phyloP scores from a whole-genome alignment of 2,113 vertebrate species.

The Clupea harengus region DNA sequence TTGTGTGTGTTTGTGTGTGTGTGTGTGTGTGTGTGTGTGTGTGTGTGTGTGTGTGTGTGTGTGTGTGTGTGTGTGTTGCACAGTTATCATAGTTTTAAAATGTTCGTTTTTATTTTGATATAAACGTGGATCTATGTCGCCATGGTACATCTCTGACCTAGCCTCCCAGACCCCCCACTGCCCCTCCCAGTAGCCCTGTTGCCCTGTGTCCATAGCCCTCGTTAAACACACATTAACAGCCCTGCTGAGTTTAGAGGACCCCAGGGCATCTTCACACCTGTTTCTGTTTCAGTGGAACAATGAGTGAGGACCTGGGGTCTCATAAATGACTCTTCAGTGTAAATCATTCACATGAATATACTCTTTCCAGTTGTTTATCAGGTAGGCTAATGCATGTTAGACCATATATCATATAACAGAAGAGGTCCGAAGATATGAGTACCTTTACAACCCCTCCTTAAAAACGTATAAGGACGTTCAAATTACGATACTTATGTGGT shows the following conservation, averaged over 20 bases:
- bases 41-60: neutral
- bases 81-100: neutral
- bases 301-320: neutral
- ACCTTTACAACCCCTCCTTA: too few relatives aligned
- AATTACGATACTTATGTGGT: too few relatives aligned
- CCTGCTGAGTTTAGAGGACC: conserved; percentile 14
- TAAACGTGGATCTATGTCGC: neutral
- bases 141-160: neutral
- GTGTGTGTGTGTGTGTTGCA: neutral
- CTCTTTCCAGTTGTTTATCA: too few relatives aligned
- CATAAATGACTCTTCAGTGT: conserved; percentile 9
- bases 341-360: neutral
- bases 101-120: conserved; percentile 24
- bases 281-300: conserved; percentile 6
- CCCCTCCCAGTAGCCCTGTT: neutral
- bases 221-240: conserved; percentile 36
- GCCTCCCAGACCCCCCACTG: conserved; percentile 26
- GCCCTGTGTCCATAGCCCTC: neutral
- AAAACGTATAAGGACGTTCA: too few relatives aligned
- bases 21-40: conserved; percentile 15
- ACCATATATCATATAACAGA: too few relatives aligned
- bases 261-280: conserved; percentile 28
- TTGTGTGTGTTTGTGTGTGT: neutral
- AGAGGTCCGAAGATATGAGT: too few relatives aligned
- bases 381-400: too few relatives aligned